Evolutionary conservation across 1,140 invertebrate genomes (phyloP), one percentile per base, ranked within the genome.

Genomic region (Whitmania pigra): DNA sequence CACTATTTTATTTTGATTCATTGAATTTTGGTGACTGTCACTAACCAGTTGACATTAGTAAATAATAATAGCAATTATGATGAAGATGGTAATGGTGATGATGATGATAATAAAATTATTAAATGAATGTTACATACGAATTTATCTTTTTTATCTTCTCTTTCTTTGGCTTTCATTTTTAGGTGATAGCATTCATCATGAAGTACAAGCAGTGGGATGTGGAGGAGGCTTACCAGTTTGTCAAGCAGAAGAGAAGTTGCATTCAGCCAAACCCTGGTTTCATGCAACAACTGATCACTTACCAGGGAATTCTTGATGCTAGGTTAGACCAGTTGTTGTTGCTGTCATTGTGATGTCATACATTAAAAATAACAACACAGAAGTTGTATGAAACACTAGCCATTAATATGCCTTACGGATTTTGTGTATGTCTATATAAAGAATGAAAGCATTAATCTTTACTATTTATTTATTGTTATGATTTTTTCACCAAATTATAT

Each of bases 231-330:
- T 85, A 93, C 75, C 87, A 90, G 70, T 90, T 91, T 83, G 94
- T 97, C 0, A 94, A 94, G 80, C 86, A 89, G 55, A 92, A 91
- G 79, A 85, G 95, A 25, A 90, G 85, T 76, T 96, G 93, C 80
- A 93, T 97, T 67, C 94, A 95, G 79, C 95, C 95, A 0, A 99
- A 99, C 82, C 88, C 87, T 63, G 93, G 90, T 77, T 99, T 99
- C 83, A 86, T 94, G 68, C 85, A 88, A 75, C 95, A 99, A 82
- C 83, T 99, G 71, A 91, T 94, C 83, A 96, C 90, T 15, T 99
- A 98, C 80, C 91, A 94, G 82, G 86, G 83, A 29, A 84, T 84
- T 63, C 84, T 98, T 71, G 90, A 91, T 80, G 94, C 94, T 0
- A 97, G 94, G 91, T 94, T 91, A 53, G 7, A 53, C 0, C 2